Evolutionary conservation across 2,888 invertebrate species (phyloP), one percentile per base, ranked within the genome.

Genomic region (Sturmia bella): DNA sequence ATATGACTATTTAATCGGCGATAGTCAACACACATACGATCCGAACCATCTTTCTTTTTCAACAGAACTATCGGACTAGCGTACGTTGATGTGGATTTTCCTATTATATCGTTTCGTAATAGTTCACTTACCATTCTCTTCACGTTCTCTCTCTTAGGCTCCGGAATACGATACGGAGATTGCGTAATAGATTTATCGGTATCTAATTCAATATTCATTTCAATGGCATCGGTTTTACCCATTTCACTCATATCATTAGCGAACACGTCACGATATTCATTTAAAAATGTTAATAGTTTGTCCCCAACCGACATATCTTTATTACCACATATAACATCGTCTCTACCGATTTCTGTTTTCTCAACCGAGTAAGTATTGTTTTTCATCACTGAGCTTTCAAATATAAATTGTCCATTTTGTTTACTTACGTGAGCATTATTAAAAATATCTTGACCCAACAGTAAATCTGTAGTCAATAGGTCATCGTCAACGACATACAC

Each of bases 41-140:
- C n/a, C n/a, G n/a, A n/a, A n/a, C n/a, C n/a, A n/a, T n/a, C n/a
- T 7, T 81, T 81, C 66, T 84, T 81, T 57, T 66, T 78, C 0
- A 54, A 45, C 9, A 68, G 61, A 19, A 82, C 52, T 19, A 82
- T 50, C 3, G 78, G 78, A 41, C 77, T 78, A 2, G 83, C 57
- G 17, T 81, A 84, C 9, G 41, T 64, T 12, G 79, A 84, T 21
- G 43, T 45, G 0, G 80, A 83, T 56, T 70, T 50, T 13, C 45
- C 41, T 50, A 83, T 79, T 15, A 79, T 83, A 43, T 57, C 75
- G n/a, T 63, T 52, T 12, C 15, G 50, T 39, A 69, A 50, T 15
- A 79, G 56, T 19, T 75, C 64, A n/a, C 64, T 54, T 15, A 74
- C 70, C 57, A 70, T 74, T 45, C 41, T 32, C 2, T 27, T 19